These are phyloP conservation scores for Allophyes oxyacanthae DNA, from an alignment of 2,888 invertebrate genomes.

Conservation along the genomic window DNA sequence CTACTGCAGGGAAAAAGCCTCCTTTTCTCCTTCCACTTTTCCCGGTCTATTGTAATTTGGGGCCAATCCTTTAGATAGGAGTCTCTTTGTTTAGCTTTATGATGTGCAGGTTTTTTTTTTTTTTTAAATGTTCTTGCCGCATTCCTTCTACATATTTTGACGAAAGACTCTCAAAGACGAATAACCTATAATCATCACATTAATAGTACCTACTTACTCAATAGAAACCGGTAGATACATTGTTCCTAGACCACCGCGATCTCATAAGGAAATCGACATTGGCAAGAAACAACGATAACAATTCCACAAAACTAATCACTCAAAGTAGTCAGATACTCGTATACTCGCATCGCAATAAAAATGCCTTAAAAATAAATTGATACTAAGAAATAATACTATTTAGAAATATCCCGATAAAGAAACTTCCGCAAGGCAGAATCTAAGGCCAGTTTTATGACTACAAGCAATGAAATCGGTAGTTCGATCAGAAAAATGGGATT, in stretches of 20 bases:
- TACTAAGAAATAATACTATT: slow-evolving; percentile 28
- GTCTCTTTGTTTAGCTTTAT: no score
- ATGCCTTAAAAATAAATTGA: slow-evolving; percentile 35
- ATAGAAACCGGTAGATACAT: no score
- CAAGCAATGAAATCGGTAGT: slow-evolving; percentile 25
- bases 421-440: slow-evolving; percentile 26
- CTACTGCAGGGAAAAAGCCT: no score
- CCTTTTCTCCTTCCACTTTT: no score
- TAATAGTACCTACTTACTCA: no score
- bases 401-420: slow-evolving; percentile 22
- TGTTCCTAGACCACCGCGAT: background rate
- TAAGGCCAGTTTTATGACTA: slow-evolving; percentile 36
- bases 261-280: background rate
- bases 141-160: no score
- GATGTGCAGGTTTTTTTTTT: no score
- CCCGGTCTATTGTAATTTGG: no score
- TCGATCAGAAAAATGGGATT: slow-evolving; percentile 23
- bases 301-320: slow-evolving; percentile 29
- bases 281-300: background rate
- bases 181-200: no score
- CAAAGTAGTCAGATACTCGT: background rate
- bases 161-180: no score
- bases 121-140: no score
- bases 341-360: slow-evolving; percentile 35
- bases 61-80: no score